Evolutionary conservation across 2,888 invertebrate species (phyloP).

Genomic region (Chalcis sispes): DNA sequence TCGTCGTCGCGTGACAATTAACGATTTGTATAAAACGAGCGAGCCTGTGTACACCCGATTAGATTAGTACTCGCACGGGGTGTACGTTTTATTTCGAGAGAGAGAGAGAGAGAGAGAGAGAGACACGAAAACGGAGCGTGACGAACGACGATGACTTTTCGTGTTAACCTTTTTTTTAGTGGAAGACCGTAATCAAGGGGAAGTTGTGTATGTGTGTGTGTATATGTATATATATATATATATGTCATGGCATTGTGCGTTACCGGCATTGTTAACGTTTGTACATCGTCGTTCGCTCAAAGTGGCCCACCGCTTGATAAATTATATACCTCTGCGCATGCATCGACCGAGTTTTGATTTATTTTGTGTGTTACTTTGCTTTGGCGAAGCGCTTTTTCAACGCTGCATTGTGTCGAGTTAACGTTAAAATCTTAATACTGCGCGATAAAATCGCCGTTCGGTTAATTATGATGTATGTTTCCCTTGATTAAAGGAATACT

Average conservation of each 20-base stretch:
- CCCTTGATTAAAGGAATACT: neutral
- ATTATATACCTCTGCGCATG: constrained; percentile 27
- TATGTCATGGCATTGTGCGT: too few species aligned
- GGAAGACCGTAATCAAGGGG: constrained; percentile 45
- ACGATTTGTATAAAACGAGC: constrained; percentile 62
- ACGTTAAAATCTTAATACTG: constrained; percentile 7
- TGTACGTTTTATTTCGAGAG: too few species aligned
- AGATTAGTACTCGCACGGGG: constrained; percentile 22
- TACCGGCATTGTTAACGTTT: too few species aligned
- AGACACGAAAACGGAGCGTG: constrained; percentile 40
- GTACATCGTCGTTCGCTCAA: neutral
- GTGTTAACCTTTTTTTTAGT: constrained; percentile 45
- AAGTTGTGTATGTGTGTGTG: neutral
- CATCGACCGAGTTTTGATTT: constrained; percentile 49
- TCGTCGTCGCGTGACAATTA: constrained; percentile 72
- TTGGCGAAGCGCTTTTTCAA: neutral
- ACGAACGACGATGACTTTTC: constrained; percentile 51
- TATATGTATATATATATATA: too few species aligned
- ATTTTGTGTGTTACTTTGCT: too few species aligned
- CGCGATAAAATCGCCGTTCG: constrained; percentile 5
- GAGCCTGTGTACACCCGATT: constrained; percentile 1
- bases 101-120: too few species aligned
- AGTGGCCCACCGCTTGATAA: constrained; percentile 43
- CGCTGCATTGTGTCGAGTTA: neutral
- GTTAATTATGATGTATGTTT: constrained; percentile 9